These are phyloP conservation scores for Pseudorectes ferrugineus DNA, from an alignment of 2,113 vertebrate genomes.

Conservation along the genomic window DNA sequence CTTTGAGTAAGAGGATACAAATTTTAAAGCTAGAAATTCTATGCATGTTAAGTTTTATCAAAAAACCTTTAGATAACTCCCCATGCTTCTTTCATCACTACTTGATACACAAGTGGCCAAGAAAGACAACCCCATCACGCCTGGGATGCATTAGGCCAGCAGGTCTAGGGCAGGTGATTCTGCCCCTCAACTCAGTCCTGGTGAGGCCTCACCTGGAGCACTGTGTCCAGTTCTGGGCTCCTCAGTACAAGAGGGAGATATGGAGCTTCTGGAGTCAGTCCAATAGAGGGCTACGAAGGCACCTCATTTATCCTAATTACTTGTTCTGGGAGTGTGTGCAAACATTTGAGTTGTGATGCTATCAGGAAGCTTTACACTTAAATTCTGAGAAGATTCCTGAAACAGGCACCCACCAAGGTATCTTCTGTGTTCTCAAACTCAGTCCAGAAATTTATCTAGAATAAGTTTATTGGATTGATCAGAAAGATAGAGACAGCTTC, in stretches of 20 bases:
- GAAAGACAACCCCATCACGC: background rate
- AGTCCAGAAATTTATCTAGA: background rate
- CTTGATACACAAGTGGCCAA: background rate
- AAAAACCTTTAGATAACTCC: background rate
- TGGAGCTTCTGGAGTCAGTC: background rate
- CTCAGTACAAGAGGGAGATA: background rate
- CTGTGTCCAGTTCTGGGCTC: background rate
- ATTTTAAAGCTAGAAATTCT: background rate
- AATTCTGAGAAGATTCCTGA: background rate
- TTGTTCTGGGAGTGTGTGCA: background rate
- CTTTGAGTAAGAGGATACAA: background rate
- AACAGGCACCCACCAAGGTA: background rate
- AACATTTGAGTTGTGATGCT: background rate
- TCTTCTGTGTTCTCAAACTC: background rate
- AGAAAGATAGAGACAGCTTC: background rate
- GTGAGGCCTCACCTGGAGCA: background rate
- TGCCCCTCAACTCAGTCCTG: background rate
- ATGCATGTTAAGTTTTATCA: background rate
- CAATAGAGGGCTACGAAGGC: rapidly evolving
- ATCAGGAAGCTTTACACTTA: background rate
- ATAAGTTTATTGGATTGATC: background rate
- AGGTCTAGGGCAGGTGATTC: background rate
- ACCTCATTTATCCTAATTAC: background rate
- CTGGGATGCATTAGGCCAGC: background rate
- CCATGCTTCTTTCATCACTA: background rate